A percentile compares a stretch with the other conserved stretches of the same genome.
phyloP scores from a whole-genome alignment of 2,888 invertebrate species.

The Xylophagus ater region DNA sequence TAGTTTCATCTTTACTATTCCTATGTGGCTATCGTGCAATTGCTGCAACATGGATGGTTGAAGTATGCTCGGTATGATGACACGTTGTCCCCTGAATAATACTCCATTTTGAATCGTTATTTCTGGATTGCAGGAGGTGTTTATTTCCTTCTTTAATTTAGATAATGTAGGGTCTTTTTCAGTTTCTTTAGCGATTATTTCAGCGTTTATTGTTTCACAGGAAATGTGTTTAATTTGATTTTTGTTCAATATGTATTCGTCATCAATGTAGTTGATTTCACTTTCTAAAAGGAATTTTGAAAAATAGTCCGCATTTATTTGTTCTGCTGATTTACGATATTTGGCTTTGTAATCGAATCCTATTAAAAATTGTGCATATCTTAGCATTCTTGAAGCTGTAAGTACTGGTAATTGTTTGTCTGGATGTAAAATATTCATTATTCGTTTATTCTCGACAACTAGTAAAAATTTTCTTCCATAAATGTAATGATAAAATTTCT shows the following conservation, averaged over 20 bases:
- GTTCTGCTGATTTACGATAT: constrained; percentile 8
- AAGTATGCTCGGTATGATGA: neutral
- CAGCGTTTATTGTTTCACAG: neutral
- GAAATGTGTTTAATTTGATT: neutral
- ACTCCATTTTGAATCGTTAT: neutral
- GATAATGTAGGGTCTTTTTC: neutral
- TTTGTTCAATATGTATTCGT: neutral
- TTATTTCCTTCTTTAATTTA: neutral
- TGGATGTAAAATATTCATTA: constrained; percentile 22
- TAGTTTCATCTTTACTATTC: constrained; percentile 15
- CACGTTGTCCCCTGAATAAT: neutral
- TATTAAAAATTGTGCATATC: constrained; percentile 16
- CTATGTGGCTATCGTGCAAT: constrained; percentile 17
- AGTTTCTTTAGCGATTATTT: constrained; percentile 2
- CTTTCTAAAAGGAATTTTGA: constrained; percentile 14
- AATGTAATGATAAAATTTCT: constrained; percentile 30
- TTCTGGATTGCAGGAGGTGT: neutral
- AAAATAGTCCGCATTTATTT: constrained; percentile 16
- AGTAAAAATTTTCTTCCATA: constrained; percentile 30
- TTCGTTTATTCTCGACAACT: constrained; percentile 28
- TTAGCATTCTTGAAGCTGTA: constrained; percentile 16
- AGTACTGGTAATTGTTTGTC: constrained; percentile 14
- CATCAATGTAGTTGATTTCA: neutral
- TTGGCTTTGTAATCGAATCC: constrained; percentile 16
- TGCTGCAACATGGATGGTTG: constrained; percentile 6